Evolutionary conservation across 2,888 invertebrate genomes (phyloP).

Genomic region (Thymelicus lineola): DNA sequence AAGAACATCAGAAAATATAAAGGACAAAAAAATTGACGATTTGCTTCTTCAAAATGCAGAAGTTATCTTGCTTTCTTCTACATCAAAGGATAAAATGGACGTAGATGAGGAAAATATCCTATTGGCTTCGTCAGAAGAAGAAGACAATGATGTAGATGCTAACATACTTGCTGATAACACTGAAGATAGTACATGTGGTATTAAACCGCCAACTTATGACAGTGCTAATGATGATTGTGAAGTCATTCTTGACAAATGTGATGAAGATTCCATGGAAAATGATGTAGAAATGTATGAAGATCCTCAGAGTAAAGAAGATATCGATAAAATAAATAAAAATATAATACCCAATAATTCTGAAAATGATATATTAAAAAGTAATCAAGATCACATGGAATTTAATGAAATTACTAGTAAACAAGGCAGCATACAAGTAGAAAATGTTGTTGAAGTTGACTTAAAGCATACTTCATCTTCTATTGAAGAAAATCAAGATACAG

Average conservation of each 20-base stretch:
- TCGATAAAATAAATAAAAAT: not conserved
- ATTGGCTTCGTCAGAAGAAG: slow-evolving; percentile 66
- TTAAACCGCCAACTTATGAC: slow-evolving; percentile 42
- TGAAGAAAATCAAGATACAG: slow-evolving; percentile 11
- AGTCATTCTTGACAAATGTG: slow-evolving; percentile 17
- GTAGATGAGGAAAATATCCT: slow-evolving; percentile 60
- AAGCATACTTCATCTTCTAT: not conserved
- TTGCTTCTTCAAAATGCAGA: slow-evolving; percentile 45
- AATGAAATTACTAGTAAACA: not conserved
- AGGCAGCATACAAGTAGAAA: not conserved
- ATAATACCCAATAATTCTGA: not conserved
- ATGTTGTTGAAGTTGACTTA: not conserved
- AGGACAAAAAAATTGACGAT: slow-evolving; percentile 36
- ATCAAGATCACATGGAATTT: not conserved
- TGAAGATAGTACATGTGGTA: not conserved
- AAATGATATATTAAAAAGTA: not conserved
- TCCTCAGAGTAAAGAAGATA: not conserved
- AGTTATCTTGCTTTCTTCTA: slow-evolving; percentile 44
- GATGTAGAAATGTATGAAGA: not conserved
- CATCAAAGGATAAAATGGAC: slow-evolving; percentile 14
- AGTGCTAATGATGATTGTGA: slow-evolving; percentile 16
- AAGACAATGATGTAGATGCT: slow-evolving; percentile 47
- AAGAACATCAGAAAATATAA: not conserved
- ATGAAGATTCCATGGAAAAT: not conserved
- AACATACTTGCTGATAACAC: not conserved